Evolutionary conservation across 1,140 invertebrate species (phyloP), one percentile per base, ranked within the genome.

Genomic region (Tenebrio molitor): DNA sequence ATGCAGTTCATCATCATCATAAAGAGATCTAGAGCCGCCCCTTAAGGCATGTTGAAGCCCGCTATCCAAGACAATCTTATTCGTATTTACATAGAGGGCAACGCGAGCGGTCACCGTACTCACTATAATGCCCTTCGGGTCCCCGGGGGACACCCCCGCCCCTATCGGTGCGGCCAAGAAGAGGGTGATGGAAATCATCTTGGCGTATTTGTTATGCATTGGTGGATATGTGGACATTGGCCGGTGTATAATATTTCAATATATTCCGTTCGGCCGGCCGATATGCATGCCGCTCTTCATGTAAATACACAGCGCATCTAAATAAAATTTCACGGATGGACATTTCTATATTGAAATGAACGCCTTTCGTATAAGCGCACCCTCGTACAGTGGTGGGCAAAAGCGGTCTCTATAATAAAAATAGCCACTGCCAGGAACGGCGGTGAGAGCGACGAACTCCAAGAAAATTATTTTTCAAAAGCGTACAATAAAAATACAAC

Each of bases 201-300:
- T 72, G 66, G 71, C 70, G 75, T 79, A 78, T 79, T 78, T 79
- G 78, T 79, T 78, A 79, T 79, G 78, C 78, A 79, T 79, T 79
- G 77, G 76, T 77, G 76, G 76, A 76, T 76, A 73, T 79, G 78
- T 78, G 75, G 77, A 78, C 77, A 78, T 71, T 76, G 77, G 71
- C 75, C 74, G 68, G 53, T 65, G 76, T 75, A 79, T 78, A 78
- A 80, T 80, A 80, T 80, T 77, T 80, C 78, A 78, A 78, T 78
- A 80, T 78, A 80, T 78, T 75, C 75, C 72, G 64, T 68, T 69
- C 73, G 69, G 67, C 53, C 67, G 50, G 68, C 29, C 70, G 62
- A 72, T 72, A 46, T 63, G 58, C 39, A 72, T 66, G 63, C 70
- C 70, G 70, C 69, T 41, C 63, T 64, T 58, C 71, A 73, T 73